A percentile compares a stretch with the other conserved stretches of the same genome.
Evolutionary conservation across 2,797 vertebrate genomes (phyloP).

Genomic region (Cyprinodon diabolis): DNA sequence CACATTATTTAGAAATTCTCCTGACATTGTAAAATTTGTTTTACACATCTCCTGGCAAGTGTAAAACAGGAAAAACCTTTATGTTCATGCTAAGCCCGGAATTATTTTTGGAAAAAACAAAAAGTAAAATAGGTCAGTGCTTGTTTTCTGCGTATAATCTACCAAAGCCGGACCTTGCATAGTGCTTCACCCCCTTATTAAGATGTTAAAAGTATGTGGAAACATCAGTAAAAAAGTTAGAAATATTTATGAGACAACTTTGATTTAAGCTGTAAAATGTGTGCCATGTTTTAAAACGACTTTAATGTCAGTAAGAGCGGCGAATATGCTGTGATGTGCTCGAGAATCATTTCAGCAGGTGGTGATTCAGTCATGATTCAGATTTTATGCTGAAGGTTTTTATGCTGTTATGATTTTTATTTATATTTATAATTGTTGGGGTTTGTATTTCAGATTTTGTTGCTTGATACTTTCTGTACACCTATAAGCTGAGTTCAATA

Average conservation of each 20-base stretch:
- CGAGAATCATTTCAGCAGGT: neutral
- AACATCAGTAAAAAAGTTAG: conserved; percentile 35
- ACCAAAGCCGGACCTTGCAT: conserved; percentile 17
- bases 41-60: too few species aligned
- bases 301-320: neutral
- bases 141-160: neutral
- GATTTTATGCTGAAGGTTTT: neutral
- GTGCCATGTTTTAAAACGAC: neutral
- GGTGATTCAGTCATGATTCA: neutral
- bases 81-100: neutral
- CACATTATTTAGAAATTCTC: too few species aligned
- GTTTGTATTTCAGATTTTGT: neutral
- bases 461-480: neutral
- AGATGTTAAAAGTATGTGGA: conserved; percentile 43
- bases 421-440: neutral
- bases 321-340: too few species aligned
- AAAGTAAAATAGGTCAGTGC: neutral
- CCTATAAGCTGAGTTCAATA: neutral
- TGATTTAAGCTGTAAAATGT: neutral
- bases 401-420: neutral
- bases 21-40: neutral
- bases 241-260: conserved; percentile 12
- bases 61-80: neutral
- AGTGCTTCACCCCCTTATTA: conserved; percentile 17
- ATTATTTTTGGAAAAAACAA: neutral